Percentiles rank a stretch among this genome's conserved stretches.
These are phyloP conservation scores for Falco punctatus DNA, from an alignment of 2,113 vertebrate genomes.

Conservation along the genomic window DNA sequence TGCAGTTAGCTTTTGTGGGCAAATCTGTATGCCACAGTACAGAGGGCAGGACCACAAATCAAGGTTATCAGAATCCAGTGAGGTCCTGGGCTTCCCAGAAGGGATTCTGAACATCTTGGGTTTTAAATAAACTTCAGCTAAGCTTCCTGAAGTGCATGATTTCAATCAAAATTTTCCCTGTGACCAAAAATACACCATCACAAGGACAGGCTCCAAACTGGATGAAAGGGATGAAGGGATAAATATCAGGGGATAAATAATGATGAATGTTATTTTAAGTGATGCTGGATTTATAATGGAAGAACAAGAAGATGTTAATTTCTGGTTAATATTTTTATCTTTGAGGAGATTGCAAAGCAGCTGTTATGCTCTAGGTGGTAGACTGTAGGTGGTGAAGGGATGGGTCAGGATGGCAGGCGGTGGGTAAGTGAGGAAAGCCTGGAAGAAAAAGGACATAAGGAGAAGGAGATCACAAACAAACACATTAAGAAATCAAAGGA, in stretches of 20 bases:
- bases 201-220: neutral
- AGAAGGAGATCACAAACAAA: neutral
- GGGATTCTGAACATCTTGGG: neutral
- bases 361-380: neutral
- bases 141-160: neutral
- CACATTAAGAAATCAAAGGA: neutral
- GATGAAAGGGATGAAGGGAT: neutral
- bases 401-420: neutral
- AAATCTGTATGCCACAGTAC: neutral
- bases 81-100: neutral
- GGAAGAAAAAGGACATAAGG: conserved; percentile 10
- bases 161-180: neutral
- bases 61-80: conserved; percentile 25
- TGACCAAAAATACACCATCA: neutral
- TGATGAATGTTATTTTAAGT: neutral
- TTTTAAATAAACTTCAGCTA: neutral
- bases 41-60: neutral
- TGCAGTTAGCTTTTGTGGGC: conserved; percentile 48
- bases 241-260: conserved; percentile 1
- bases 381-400: neutral
- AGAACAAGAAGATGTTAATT: neutral
- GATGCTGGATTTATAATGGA: neutral
- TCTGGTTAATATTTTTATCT: neutral
- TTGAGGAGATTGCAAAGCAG: neutral
- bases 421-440: neutral